Evolutionary conservation across 2,888 invertebrate genomes (phyloP), one percentile per base, ranked within the genome.

Genomic region (Hirtodrosophila histrioides): DNA sequence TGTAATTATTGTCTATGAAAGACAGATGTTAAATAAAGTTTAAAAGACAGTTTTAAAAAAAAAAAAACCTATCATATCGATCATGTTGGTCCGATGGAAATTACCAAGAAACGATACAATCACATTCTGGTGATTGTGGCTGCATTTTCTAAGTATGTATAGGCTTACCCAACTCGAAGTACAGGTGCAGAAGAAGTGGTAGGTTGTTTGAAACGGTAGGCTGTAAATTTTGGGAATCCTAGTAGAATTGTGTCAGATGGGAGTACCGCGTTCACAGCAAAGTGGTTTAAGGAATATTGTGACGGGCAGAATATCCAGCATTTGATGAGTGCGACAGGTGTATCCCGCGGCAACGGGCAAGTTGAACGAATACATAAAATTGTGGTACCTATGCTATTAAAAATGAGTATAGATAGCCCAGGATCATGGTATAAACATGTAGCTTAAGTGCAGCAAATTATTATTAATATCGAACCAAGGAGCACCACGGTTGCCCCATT

Each of bases 391-490:
- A 29, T 43, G 43, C 11, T 43, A 11, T 29, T 29, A n/a, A 43
- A 43, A 10, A 11, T 43, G 11, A 43, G 43, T 23, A 29, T 43
- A 7, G 43, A 43, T 11, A 43, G 43, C 4, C 29, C 43, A 29
- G 29, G 29, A 0, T 40, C 8, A 4, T 50, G 50, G 50, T 58
- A 58, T n/a, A 50, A 27, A 11, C 11, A 49, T 50, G 3, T 58
- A 23, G 44, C 17, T 4, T 33, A n/a, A 3, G 58, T 50, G 2
- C 50, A 58, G 10, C 44, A 58, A 12, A 7, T 49, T 2, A 49
- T 57, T 2, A 57, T 48, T 36, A 57, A 49, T n/a, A 49, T 49
- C 5, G 41, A 48, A 17, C 36, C 58, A 2, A 49, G 49, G 33
- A 56, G 45, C 11, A 56, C 46, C 2, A 56, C 35, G 6, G 23